Base-by-base conservation (phyloP, 2,888 invertebrate species). In the Diadegma fenestrale region DNA sequence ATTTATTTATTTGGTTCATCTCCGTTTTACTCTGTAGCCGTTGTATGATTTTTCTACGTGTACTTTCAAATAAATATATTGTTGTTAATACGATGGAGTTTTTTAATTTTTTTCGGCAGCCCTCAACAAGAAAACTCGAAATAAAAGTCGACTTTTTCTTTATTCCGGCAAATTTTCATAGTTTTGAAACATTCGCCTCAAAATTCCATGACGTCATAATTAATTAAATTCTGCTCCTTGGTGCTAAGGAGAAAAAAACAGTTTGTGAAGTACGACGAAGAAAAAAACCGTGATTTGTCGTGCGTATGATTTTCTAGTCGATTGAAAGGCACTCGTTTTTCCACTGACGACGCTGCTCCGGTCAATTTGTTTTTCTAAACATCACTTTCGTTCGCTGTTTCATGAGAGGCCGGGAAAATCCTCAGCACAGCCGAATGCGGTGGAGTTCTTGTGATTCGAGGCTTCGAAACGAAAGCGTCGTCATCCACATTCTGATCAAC, bases 361-460 rank as follows among this genome's bases (percentile, higher is more conserved):
- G 41, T 51, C 2, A 5, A 33, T 64, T n/a, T 22, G 26, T 66
- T 54, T 75, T 64, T 48, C 43, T 63, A 10, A 33, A 41, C 63
- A 7, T 76, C 71, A 19, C 78, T 54, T 33, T 77, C 71, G 22
- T 33, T 3, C 58, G 43, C 41, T 14, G 76, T 68, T 26, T 83
- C 72, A 30, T 79, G 66, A 14, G 8, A 77, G 63, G 17, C 61
- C 17, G 54, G 68, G 54, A 61, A 45, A 45, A 54, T 41, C 78
- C 82, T 79, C 58, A 58, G 26, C 33, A 58, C 48, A 30, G 80
- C 66, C n/a, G 85, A 83, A 41, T 81, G 81, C 0, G 92, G 91
- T 22, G 93, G 91, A 22, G 92, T 93, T 41, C 93, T 87, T 66
- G 89, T 89, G 83, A 93, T 87, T 84, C 91, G 92, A 64, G 93